phyloP scores from a whole-genome alignment of 2,113 vertebrate genomes.

The Paramisgurnus dabryanus region DNA sequence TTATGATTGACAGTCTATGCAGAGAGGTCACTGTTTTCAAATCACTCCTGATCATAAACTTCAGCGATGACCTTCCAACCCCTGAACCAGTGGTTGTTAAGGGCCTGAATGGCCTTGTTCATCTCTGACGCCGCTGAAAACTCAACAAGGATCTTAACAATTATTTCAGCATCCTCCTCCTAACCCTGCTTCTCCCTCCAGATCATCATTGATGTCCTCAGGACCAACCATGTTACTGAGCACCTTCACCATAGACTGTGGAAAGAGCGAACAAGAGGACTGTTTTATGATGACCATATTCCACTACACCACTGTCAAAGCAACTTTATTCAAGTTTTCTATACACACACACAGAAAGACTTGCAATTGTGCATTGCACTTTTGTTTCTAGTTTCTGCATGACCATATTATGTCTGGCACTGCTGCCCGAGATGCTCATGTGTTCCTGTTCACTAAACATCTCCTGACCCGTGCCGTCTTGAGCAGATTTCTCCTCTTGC shows the following conservation, averaged over 20 bases:
- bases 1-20: constrained; percentile 74
- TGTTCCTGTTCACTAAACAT: constrained; percentile 92
- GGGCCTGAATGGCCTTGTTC: constrained; percentile 89
- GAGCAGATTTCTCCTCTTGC: constrained; percentile 77
- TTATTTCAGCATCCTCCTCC: constrained; percentile 90
- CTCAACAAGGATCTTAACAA: constrained; percentile 94
- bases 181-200: constrained; percentile 92
- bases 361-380: constrained; percentile 58
- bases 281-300: background rate
- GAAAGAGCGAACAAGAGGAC: fast-evolving
- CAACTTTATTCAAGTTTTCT: background rate
- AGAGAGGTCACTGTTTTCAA: constrained; percentile 88
- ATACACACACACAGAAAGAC: background rate
- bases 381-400: constrained; percentile 90
- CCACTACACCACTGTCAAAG: background rate
- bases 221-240: constrained; percentile 95
- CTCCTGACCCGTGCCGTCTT: constrained; percentile 81
- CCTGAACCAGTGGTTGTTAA: constrained; percentile 93
- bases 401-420: constrained; percentile 90
- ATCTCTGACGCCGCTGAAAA: constrained; percentile 87
- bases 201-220: constrained; percentile 89
- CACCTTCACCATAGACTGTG: constrained; percentile 92
- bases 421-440: constrained; percentile 93
- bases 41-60: constrained; percentile 90
- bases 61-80: constrained; percentile 89